Base-by-base conservation (phyloP, 2,113 vertebrate genomes). In the Egretta garzetta region DNA sequence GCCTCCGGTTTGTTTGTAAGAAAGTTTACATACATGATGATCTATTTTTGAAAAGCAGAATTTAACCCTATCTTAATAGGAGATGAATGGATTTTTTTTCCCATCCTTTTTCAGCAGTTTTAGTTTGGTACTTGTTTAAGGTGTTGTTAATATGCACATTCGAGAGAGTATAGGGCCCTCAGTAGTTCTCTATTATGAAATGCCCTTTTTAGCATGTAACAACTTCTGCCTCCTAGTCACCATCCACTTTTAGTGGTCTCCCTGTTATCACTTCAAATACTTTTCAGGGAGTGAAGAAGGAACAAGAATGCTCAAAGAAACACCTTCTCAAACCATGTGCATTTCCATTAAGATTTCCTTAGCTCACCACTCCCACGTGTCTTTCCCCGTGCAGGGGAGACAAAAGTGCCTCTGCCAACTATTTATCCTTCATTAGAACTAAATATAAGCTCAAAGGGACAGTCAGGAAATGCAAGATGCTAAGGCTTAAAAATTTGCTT, bases 41-140 rank as follows among this genome's bases (percentile, higher is more conserved):
- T 92, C 39, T 94, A 37, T 58, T 91, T 92, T 67, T 88, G 75
- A 97, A 96, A 56, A 83, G 37, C 28, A 94, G 55, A 92, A 95
- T 94, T 97, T 94, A 95, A 92, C 53, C 53, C 55, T 84, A 15
- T 82, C 63, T 96, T 95, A 95, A 92, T 52, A 88, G 37, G 32
- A 95, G 35, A 91, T 73, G n/a, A 95, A 90, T 60, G 13, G 66
- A 79, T 62, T 89, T 93, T 93, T 95, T 92, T 95, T 92, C 59
- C 90, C n/a, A 32, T 49, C 62, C 74, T 63, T 90, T 90, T 95
- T 81, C 71, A 80, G 74, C 64, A 84, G 67, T 96, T 97, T 93
- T 50, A 81, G 49, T 96, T 89, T 93, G 90, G 56, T 86, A 90
- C 43, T 94, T 94, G 52, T 92, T 95, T 90, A 94, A 92, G 84